Evolutionary conservation across 1,140 invertebrate species (phyloP).

Genomic region (Amyelois transitella): DNA sequence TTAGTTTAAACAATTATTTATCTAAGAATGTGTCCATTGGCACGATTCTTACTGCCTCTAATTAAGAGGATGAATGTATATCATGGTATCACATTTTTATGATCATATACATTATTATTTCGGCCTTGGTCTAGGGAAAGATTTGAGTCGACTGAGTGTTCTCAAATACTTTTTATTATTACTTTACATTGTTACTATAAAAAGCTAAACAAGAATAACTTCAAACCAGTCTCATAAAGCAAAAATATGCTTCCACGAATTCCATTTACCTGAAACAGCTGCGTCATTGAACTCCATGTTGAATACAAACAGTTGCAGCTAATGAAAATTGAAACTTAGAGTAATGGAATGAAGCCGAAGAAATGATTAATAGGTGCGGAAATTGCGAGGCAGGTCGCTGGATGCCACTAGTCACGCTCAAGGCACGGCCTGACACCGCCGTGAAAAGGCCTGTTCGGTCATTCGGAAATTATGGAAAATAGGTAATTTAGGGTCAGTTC

Average conservation of each 20-base stretch:
- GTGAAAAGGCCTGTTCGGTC: not conserved
- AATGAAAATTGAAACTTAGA: not conserved
- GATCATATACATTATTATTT: too few relatives aligned
- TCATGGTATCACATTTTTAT: too few relatives aligned
- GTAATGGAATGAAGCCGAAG: not conserved
- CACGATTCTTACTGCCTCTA: too few relatives aligned
- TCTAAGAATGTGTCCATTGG: too few relatives aligned
- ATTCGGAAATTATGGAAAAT: not conserved
- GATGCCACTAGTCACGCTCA: not conserved
- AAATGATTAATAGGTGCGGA: not conserved
- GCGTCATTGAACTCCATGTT: not conserved
- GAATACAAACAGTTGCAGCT: not conserved
- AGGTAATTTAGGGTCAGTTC: too few relatives aligned
- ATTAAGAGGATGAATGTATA: too few relatives aligned
- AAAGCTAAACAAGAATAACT: not conserved
- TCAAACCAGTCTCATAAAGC: not conserved
- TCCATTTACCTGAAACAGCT: not conserved
- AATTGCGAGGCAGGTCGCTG: not conserved
- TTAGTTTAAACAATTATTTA: too few relatives aligned
- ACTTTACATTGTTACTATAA: too few relatives aligned
- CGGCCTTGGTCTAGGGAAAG: too few relatives aligned
- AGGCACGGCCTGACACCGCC: not conserved
- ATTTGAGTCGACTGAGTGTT: too few relatives aligned
- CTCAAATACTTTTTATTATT: too few relatives aligned
- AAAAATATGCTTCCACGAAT: not conserved